Base-by-base conservation (phyloP, 2,888 invertebrate species). In the Saturnia pavonia region DNA sequence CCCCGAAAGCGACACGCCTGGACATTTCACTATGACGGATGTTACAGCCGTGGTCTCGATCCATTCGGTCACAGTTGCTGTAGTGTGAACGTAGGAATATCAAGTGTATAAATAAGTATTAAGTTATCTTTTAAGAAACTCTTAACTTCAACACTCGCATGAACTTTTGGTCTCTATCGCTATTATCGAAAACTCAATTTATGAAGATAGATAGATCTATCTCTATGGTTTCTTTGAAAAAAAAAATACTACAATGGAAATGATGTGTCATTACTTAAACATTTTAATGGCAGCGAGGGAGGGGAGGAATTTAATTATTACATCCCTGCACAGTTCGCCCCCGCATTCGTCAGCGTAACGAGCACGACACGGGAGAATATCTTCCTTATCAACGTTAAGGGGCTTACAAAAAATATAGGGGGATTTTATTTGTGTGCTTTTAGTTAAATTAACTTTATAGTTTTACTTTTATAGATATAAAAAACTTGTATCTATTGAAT, bases 241-340 rank as follows among this genome's bases (percentile, higher is more conserved):
- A 27, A 72, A 74, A 77, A 80, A 74, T 74, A 70, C 70, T 75
- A 75, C 77, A 77, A 74, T 74, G 75, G 70, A 78, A 80, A 73
- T 77, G 75, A 79, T 77, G 78, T 77, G 81, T 85, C 86, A 86
- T 82, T 80, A 79, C 78, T 80, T 73, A 82, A 79, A 81, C 80
- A 81, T 87, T 84, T 86, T 83, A 88, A 85, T 84, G 81, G 79
- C 77, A 75, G 78, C 77, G 76, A 80, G 82, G 82, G 80, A 82
- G 82, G 81, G 83, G 83, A 82, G 79, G 74, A 80, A 84, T 84
- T 87, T 85, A 86, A 87, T 85, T 85, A 79, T n/a, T 60, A 70
- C 79, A 73, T 74, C 73, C 72, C 78, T 75, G 75, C 66, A 45
- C 67, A 60, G 73, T 73, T 79, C 79, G 74, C 76, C 78, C 80